These are phyloP conservation scores for Cygnus buccinator DNA, from an alignment of 2,113 vertebrate species.

Conservation along the genomic window DNA sequence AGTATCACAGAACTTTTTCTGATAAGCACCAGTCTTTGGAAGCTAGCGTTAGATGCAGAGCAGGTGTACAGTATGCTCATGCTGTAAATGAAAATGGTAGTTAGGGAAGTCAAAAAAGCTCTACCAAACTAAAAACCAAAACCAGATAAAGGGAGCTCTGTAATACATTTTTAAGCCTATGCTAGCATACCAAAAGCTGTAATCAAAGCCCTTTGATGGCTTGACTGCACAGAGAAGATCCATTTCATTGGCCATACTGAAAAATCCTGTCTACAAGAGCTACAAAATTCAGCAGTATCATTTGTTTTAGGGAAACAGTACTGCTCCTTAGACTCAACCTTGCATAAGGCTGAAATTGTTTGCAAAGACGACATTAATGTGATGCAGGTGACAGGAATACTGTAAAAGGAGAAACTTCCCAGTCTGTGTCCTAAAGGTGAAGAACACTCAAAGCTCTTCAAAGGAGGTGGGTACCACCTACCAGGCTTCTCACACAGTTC, in stretches of 20 bases:
- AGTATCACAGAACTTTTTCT: neutral
- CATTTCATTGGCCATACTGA: neutral
- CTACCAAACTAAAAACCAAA: neutral
- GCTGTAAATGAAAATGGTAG: neutral
- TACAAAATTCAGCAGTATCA: neutral
- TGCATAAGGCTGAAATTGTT: neutral
- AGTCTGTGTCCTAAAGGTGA: neutral
- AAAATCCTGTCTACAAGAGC: fast-evolving
- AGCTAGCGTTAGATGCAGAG: neutral
- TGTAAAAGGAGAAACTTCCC: neutral
- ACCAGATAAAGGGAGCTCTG: neutral
- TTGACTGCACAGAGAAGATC: neutral
- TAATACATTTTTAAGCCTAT: neutral
- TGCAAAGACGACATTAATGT: fast-evolving
- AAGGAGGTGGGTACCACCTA: neutral
- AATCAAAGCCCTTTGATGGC: fast-evolving
- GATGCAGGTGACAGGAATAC: neutral
- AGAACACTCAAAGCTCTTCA: neutral
- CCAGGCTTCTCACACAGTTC: neutral
- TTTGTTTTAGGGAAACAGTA: neutral
- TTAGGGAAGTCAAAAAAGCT: neutral
- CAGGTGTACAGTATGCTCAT: neutral
- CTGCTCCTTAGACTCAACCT: neutral
- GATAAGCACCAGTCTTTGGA: neutral
- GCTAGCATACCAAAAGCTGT: neutral